phyloP scores from a whole-genome alignment of 2,113 vertebrate genomes.

The Copsychus sechellarum region DNA sequence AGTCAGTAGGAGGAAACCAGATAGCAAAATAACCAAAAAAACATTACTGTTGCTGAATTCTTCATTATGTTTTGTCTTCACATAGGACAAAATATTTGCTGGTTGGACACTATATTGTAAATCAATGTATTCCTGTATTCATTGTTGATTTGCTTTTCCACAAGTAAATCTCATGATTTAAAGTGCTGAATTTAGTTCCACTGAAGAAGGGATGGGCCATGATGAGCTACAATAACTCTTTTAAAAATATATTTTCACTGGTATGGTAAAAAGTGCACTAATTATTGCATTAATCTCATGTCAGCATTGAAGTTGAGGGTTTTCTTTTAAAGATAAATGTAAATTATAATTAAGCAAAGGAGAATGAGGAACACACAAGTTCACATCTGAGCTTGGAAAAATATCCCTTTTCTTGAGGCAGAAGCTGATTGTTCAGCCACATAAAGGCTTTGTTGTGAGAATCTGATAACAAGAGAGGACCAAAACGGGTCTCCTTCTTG shows the following conservation, averaged over 20 bases:
- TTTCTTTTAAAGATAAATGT: neutral
- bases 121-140: neutral
- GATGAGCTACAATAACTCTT: neutral
- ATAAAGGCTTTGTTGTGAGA: neutral
- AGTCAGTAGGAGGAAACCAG: neutral
- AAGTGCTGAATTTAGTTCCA: neutral
- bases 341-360: neutral
- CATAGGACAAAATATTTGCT: neutral
- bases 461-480: neutral
- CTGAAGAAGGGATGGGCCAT: neutral
- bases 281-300: neutral
- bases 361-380: neutral
- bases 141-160: neutral
- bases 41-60: neutral
- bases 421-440: neutral
- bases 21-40: neutral
- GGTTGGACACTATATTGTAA: neutral
- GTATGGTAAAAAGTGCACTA: neutral
- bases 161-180: neutral
- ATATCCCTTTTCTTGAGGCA: neutral
- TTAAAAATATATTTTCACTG: neutral
- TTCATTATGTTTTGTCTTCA: neutral
- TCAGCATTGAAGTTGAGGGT: neutral
- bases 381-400: neutral
- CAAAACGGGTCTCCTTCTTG: neutral